phyloP scores from a whole-genome alignment of 2,888 invertebrate genomes.

The Zhengitettix transpicula region DNA sequence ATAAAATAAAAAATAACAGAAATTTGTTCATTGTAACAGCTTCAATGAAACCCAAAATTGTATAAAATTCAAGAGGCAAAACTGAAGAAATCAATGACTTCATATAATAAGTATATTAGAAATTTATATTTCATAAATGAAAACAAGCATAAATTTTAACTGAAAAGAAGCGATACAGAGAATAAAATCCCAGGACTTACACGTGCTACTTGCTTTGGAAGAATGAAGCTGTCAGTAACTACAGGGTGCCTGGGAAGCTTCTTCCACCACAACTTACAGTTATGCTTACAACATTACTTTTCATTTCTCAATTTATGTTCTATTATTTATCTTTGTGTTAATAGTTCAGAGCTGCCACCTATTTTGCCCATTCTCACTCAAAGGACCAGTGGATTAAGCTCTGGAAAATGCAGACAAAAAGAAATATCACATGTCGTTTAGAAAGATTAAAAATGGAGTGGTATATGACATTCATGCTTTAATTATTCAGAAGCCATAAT shows the following conservation, averaged over 20 bases:
- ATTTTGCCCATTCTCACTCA: conserved; percentile 6
- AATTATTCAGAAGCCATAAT: not conserved
- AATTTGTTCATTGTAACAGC: not conserved
- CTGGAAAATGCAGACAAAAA: conserved; percentile 10
- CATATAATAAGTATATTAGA: not conserved
- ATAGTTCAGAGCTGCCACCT: conserved; percentile 4
- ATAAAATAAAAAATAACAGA: too few species aligned
- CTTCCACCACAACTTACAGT: not conserved
- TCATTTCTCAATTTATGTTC: not conserved
- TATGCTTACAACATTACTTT: not conserved
- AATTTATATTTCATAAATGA: not conserved
- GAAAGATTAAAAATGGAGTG: not conserved
- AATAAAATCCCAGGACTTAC: conserved; percentile 4
- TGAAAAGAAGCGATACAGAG: conserved; percentile 1
- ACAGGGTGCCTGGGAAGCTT: not conserved
- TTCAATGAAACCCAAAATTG: not conserved
- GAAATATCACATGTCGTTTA: not conserved
- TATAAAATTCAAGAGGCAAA: not conserved
- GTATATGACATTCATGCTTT: too few species aligned
- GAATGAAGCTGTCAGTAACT: not conserved
- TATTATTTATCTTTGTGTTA: not conserved
- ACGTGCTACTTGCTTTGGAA: conserved; percentile 2
- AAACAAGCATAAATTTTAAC: not conserved
- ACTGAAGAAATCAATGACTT: not conserved
- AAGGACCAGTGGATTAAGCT: conserved; percentile 3